Evolutionary conservation across 2,113 vertebrate genomes (phyloP), one percentile per base, ranked within the genome.

Genomic region (Caloenas nicobarica): DNA sequence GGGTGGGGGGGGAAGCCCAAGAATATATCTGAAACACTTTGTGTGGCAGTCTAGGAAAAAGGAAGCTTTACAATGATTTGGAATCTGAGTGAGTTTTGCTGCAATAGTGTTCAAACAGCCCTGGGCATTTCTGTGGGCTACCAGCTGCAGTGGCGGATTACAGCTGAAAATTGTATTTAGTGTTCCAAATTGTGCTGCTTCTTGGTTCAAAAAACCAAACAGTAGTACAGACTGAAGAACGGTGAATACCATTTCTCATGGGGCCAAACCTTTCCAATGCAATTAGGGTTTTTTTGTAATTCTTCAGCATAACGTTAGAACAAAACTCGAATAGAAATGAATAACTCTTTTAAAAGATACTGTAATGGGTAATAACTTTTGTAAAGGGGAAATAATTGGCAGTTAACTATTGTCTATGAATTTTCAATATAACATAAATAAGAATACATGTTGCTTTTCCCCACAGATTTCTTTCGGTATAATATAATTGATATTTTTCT

Each of bases 101-200:
- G 72, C 48, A 73, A 33, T 34, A 73, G 42, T 38, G 44, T 74
- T 94, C 46, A 62, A 11, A 54, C 36, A 62, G 82, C 87, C 74
- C 36, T 73, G 46, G 68, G 87, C 56, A 7, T 73, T 90, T 83
- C 68, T 71, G n/a, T 90, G 51, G 56, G 36, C 40, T 38, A 74
- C 46, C 76, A 95, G 85, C 76, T 94, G 76, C 80, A 66, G 34
- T 78, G 46, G 76, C 34, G 91, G 74, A 88, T 93, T 86, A 81
- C 48, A 90, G 76, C 29, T 86, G 36, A 83, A 88, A 88, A 64
- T 77, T 88, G 15, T 18, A 44, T 83, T 81, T 83, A 53, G 82
- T 86, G 69, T 79, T 89, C 44, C 23, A 54, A 80, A 46, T 29
- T 51, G 61, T 70, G 51, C 82, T 78, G 29, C 57, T 80, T 3